phyloP scores from a whole-genome alignment of 2,797 vertebrate species.

The Labroides dimidiatus region DNA sequence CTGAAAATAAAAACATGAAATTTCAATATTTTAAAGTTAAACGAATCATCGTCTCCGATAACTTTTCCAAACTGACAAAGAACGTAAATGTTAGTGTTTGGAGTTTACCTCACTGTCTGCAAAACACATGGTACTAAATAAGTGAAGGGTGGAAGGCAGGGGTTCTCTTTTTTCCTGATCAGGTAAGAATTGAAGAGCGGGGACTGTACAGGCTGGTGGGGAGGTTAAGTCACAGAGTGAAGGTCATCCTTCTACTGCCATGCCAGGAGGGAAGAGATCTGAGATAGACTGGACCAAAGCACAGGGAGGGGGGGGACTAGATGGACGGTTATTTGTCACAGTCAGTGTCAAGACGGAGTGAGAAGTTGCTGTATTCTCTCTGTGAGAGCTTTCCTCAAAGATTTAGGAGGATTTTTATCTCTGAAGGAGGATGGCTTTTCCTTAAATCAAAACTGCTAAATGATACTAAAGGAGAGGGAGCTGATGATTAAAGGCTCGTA shows the following conservation, averaged over 20 bases:
- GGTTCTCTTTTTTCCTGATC: background rate
- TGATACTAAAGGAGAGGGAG: background rate
- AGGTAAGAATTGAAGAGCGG: background rate
- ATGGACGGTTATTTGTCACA: conserved; percentile 1
- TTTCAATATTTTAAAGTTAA: too few relatives aligned
- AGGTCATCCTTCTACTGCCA: conserved; percentile 23
- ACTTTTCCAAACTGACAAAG: too few relatives aligned
- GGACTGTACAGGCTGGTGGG: background rate
- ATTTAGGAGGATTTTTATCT: too few relatives aligned
- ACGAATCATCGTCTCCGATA: background rate
- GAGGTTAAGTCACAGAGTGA: conserved; percentile 11
- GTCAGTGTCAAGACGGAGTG: background rate
- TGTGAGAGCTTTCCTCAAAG: too few relatives aligned
- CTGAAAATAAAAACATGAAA: too few relatives aligned
- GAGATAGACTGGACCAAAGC: conserved; percentile 16
- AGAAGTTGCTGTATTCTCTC: too few relatives aligned
- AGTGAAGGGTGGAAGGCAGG: background rate
- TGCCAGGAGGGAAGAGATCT: conserved; percentile 5
- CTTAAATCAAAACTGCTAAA: background rate
- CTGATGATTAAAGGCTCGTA: background rate
- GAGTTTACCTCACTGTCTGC: background rate
- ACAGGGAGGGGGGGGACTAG: conserved; percentile 8
- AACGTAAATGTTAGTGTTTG: background rate
- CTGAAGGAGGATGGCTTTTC: too few relatives aligned
- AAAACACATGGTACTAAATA: background rate